A percentile compares a stretch with the other conserved stretches of the same genome.
phyloP scores from a whole-genome alignment of 1,140 invertebrate species.

The Bursaphelenchus mucronatus region DNA sequence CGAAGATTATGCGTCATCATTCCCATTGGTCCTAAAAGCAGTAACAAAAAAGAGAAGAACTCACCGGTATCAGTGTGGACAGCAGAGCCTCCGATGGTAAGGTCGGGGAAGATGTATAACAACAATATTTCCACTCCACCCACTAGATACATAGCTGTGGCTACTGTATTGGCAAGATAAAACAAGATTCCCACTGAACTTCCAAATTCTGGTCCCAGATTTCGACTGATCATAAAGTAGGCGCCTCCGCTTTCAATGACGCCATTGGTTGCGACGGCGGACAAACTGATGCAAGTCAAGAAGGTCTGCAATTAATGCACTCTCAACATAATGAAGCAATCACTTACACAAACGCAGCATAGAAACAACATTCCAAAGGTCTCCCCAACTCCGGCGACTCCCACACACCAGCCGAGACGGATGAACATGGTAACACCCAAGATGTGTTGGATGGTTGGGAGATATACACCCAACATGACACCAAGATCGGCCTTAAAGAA shows the following conservation, averaged over 20 bases:
- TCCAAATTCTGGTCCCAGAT: constrained; percentile 90
- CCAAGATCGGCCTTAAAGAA: constrained; percentile 68
- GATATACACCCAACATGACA: constrained; percentile 90
- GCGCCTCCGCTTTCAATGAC: constrained; percentile 84
- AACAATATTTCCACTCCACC: constrained; percentile 96
- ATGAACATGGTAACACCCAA: constrained; percentile 93
- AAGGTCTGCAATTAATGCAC: constrained; percentile 73
- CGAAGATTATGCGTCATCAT: constrained; percentile 64
- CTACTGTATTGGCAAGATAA: constrained; percentile 96
- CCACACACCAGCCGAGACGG: constrained; percentile 95
- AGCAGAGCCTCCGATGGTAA: constrained; percentile 63
- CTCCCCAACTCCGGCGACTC: constrained; percentile 86
- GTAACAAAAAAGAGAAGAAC: constrained; percentile 17
- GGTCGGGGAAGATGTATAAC: constrained; percentile 64
- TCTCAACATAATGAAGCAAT: constrained; percentile 1
- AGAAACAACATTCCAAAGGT: constrained; percentile 90
- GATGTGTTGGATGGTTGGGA: constrained; percentile 99
- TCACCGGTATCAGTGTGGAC: constrained; percentile 53
- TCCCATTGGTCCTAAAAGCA: constrained; percentile 48
- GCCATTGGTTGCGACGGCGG: constrained; percentile 97
- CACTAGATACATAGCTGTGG: constrained; percentile 93
- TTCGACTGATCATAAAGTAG: constrained; percentile 94
- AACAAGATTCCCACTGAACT: constrained; percentile 97
- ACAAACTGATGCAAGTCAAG: constrained; percentile 96
- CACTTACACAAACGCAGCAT: constrained; percentile 70